phyloP scores from a whole-genome alignment of 2,797 vertebrate species.

The Pipistrellus pygmaeus region DNA sequence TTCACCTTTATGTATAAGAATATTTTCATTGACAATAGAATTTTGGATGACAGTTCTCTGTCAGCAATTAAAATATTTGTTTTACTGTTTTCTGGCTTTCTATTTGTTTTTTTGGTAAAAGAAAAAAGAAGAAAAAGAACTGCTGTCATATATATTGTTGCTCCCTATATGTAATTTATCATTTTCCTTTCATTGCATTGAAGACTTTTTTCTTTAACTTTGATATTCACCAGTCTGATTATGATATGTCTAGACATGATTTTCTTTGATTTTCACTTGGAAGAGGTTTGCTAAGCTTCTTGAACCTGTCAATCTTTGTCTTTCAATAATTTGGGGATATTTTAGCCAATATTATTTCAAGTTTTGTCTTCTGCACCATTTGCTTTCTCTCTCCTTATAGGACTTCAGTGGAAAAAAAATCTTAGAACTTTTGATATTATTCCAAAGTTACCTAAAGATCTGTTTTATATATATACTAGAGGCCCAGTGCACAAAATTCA shows the following conservation, averaged over 20 bases:
- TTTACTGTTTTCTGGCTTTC: not conserved
- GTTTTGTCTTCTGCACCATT: not conserved
- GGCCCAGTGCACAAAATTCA: no score
- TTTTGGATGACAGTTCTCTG: not conserved
- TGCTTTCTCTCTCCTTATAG: not conserved
- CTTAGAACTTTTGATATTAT: not conserved
- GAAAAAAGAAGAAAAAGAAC: constrained; percentile 22
- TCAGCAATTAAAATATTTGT: not conserved
- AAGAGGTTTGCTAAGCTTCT: not conserved
- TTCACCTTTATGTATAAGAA: not conserved
- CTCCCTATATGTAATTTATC: not conserved
- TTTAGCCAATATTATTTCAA: not conserved
- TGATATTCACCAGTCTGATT: not conserved
- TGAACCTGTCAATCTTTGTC: not conserved
- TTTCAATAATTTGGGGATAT: not conserved
- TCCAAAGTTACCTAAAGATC: not conserved
- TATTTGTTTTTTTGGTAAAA: not conserved
- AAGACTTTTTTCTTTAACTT: not conserved
- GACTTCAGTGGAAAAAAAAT: not conserved
- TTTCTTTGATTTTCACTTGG: not conserved
- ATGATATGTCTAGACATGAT: not conserved
- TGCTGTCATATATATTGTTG: not conserved
- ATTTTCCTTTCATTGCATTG: not conserved
- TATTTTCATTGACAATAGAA: not conserved
- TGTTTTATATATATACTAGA: not conserved